Evolutionary conservation across 2,797 vertebrate species (phyloP), one percentile per base, ranked within the genome.

Genomic region (Serranus cabrilla): DNA sequence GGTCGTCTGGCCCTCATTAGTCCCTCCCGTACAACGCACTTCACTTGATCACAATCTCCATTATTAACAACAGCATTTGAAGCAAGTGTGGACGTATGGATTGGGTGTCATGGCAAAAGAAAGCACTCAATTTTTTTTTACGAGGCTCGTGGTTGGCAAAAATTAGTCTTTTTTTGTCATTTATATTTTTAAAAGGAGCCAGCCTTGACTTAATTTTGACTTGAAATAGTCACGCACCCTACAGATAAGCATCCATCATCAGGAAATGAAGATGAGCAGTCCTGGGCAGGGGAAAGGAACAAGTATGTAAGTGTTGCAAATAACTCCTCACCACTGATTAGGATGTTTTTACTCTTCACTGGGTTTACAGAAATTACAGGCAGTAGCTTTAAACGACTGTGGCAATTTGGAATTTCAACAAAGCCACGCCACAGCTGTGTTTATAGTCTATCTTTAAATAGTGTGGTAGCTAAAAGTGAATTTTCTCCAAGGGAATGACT

Each of bases 1-100:
- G 74, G 68, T 89, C 16, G 52, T 72, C 84, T 87, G 85, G 78
- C 66, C 39, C 84, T 87, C 86, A 84, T 92, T 91, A 91, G 78
- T 75, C 71, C 23, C 43, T 71, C 67, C 74, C 49, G 2, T 64
- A 49, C 66, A 78, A 73, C 73, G 73, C 82, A 82, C 81, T 82
- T 46, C 57, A 56, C 79, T 80, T 76, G 74, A 87, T 90, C 78
- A 78, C 71, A 82, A 68, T 76, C 60, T 74, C 61, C 69, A 66
- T 87, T 77, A 86, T 88, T 76, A 87, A 83, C 81, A 84, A 54
- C 73, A 74, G 63, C 64, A 49, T 73, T 72, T 45, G 43, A 72
- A 76, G 76, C 65, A 51, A 81, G 82, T 86, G 85, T 84, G 65
- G 87, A 87, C 84, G 57, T 83, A 91, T 87, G 81, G 60, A 90